Evolutionary conservation across 2,888 invertebrate species (phyloP).

Genomic region (Halocaridina rubra): DNA sequence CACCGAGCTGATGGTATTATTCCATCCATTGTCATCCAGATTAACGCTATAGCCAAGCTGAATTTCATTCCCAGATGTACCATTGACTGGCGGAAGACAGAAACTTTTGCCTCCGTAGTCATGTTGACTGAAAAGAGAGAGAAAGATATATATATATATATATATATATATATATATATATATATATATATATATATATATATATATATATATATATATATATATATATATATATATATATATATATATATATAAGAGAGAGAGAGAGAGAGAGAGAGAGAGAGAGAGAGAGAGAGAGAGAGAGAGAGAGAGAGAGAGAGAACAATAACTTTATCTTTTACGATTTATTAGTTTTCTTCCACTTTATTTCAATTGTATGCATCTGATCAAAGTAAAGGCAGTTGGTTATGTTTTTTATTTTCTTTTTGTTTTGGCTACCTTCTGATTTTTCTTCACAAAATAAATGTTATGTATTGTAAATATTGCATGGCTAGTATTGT

Average conservation of each 20-base stretch:
- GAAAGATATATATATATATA: no score
- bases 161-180: neutral
- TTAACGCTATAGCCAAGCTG: neutral
- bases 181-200: neutral
- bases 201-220: neutral
- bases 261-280: neutral
- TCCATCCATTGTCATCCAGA: no score
- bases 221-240: neutral
- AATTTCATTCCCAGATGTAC: neutral
- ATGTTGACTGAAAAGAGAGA: no score
- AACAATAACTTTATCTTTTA: neutral
- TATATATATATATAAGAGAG: neutral
- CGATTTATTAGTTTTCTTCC: neutral
- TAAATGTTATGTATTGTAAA: no score
- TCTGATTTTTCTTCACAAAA: no score
- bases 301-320: neutral
- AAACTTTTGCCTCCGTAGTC: neutral
- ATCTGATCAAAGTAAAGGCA: neutral
- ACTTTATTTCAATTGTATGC: neutral
- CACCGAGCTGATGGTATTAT: no score
- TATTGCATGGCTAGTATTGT: no score
- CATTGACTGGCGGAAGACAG: neutral
- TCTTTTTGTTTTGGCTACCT: no score
- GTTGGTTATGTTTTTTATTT: no score
- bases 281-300: neutral